A percentile compares a stretch with the other conserved stretches of the same genome.
phyloP scores from a whole-genome alignment of 2,888 invertebrate genomes.

The Cephus sareptanus region DNA sequence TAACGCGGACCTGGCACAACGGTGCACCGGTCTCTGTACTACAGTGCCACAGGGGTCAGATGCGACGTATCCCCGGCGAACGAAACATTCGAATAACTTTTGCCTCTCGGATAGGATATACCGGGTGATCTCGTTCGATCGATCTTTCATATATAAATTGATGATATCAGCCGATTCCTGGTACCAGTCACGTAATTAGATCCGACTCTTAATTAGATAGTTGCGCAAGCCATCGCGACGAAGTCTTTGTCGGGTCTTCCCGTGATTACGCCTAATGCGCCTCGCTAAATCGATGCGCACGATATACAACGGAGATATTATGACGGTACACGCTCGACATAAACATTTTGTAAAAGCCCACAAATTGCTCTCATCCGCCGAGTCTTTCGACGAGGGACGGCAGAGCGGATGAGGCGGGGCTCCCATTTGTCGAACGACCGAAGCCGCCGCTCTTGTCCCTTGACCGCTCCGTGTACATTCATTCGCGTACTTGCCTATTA shows the following conservation, averaged over 20 bases:
- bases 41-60: constrained; percentile 35
- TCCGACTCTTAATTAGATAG: background rate
- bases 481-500: background rate
- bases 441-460: background rate
- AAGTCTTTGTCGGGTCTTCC: constrained; percentile 26
- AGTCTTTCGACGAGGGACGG: constrained; percentile 13
- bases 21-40: background rate
- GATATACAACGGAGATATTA: constrained; percentile 39
- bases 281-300: constrained; percentile 18
- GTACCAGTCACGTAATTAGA: background rate
- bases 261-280: constrained; percentile 32
- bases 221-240: constrained; percentile 21
- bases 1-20: background rate
- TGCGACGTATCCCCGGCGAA: constrained; percentile 12
- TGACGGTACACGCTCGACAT: constrained; percentile 17
- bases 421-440: background rate
- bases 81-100: background rate
- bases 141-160: background rate
- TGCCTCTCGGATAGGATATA: background rate
- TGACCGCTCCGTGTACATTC: background rate
- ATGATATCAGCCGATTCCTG: background rate
- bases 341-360: constrained; percentile 51
- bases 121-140: background rate
- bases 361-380: constrained; percentile 60
- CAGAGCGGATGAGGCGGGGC: constrained; percentile 7